Evolutionary conservation across 2,113 vertebrate genomes (phyloP), one percentile per base, ranked within the genome.

Genomic region (Siniperca knerii): DNA sequence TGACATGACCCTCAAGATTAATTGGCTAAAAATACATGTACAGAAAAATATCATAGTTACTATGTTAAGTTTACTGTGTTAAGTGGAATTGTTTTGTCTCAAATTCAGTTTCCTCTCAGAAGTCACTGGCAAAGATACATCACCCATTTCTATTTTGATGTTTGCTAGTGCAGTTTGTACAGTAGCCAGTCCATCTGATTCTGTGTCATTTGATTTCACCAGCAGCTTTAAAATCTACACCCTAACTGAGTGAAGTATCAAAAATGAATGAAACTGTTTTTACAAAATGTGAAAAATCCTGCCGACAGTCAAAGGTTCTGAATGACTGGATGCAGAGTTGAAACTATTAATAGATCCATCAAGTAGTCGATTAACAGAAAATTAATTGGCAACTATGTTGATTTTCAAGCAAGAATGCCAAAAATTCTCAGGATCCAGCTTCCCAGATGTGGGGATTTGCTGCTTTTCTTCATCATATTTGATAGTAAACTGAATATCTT

Each of bases 101-200:
- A n/a, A 42, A 67, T 58, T 82, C 21, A 35, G 29, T 69, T 77
- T 48, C 68, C 57, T 88, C 55, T 82, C 77, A 71, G 57, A 86
- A 82, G 29, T 57, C 44, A 61, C 79, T 81, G 70, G 83, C 86
- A 83, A 11, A 87, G 78, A 57, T 50, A 48, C 64, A 79, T 50
- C 40, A 12, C 71, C 73, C 50, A 58, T 77, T 74, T 66, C 46
- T 81, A 54, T 78, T n/a, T 52, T 82, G 57, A 79, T 76, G 86
- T 71, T 74, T 84, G 67, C 75, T 60, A 12, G 25, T 65, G 66
- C 54, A 77, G 86, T 75, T 82, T 88, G 81, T 75, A 71, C 78
- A 77, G 54, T 72, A 80, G 88, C 76, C 88, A 83, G 69, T 74
- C 50, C 44, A 70, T 81, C 77, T 81, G 84, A 90, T 87, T 81